Evolutionary conservation across 2,888 invertebrate genomes (phyloP), one percentile per base, ranked within the genome.

Genomic region (Quadriops clusia): DNA sequence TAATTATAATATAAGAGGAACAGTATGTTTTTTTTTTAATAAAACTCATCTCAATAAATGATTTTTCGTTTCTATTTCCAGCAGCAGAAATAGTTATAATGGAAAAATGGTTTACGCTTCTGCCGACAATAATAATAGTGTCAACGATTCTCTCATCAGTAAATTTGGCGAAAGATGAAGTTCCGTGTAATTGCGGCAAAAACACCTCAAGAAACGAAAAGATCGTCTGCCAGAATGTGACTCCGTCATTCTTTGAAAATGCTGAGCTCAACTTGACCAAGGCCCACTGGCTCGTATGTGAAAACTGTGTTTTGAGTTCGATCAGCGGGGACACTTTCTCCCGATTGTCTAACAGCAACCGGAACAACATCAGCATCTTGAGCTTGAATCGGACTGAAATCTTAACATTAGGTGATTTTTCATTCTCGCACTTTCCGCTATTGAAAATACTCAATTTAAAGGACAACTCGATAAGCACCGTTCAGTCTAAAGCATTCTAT

Each of bases 401-500:
- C 24, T 36, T 40, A 4, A 41, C 38, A 8, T 34, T 60, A 24
- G 45, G 48, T 28, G 49, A 47, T 20, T 43, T 42, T 15, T 50
- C 58, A 3, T 58, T 60, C 37, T 38, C 30, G 8, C 51, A 46
- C 28, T 50, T 56, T 31, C 47, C 47, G 15, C 25, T 57, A 30
- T 38, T 64, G 18, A 57, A 53, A 38, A 41, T 47, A 7, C 38
- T 66, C 17, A 53, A 54, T 31, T 40, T 65, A 7, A 47, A 45
- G 3, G 43, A 47, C 18, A 65, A 65, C 36, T 34, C 41, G 4
- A 53, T 65, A 17, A 48, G 49, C 3, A 43, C 45, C 9, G 46
- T 65, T 10, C 57, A 61, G 32, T 38, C 46, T 1, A 52, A 49
- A 23, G 52, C 58, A n/a, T 58, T 66, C n/a, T 33, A 42, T 6